Percentiles rank a stretch among this genome's conserved stretches.
Evolutionary conservation across 2,797 vertebrate genomes (phyloP).

Genomic region (Scyliorhinus canicula): DNA sequence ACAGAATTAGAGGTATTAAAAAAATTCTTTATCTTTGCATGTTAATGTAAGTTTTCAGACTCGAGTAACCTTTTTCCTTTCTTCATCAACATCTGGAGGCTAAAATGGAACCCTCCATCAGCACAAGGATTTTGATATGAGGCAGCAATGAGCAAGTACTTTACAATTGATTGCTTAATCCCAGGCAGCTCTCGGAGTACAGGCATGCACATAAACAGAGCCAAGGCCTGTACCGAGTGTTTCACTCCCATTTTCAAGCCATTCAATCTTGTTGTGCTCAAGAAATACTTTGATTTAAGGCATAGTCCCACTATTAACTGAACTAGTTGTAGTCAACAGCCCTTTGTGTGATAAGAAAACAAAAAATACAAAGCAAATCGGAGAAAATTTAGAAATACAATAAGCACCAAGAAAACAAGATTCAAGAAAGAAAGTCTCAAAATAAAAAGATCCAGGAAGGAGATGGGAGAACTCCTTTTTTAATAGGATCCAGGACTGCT

Average conservation of each 20-base stretch:
- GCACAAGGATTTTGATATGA: not conserved
- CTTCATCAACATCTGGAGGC: no score
- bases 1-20: not conserved
- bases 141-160: not conserved
- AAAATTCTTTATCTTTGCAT: not conserved
- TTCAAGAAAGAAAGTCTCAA: not conserved
- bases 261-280: not conserved
- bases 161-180: not conserved
- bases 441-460: not conserved
- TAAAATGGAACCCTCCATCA: not conserved
- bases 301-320: not conserved
- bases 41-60: not conserved
- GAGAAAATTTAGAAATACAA: not conserved
- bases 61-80: not conserved
- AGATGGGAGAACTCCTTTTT: not conserved
- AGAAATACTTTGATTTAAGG: not conserved
- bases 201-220: not conserved
- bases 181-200: no score
- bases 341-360: not conserved
- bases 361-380: not conserved
- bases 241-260: not conserved
- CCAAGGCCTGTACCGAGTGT: not conserved
- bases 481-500: not conserved
- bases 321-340: not conserved
- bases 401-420: not conserved